Percentiles rank a stretch among this genome's conserved stretches.
Evolutionary conservation across 2,113 vertebrate genomes (phyloP).

Genomic region (Oryzias woworae): DNA sequence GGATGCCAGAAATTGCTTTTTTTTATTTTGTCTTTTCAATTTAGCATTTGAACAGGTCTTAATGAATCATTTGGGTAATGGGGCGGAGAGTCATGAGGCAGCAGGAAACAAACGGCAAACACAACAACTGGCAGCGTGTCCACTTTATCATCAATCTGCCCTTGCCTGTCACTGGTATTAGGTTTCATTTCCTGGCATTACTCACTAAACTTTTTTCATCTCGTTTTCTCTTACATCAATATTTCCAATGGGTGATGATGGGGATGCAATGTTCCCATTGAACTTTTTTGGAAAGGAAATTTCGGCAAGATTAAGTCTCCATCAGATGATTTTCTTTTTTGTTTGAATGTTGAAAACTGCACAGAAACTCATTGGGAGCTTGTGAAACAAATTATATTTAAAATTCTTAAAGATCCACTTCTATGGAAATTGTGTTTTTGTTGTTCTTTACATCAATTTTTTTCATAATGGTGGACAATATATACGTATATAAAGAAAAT

Average conservation of each 20-base stretch:
- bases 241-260: conserved; percentile 24
- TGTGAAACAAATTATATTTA: not conserved
- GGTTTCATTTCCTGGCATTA: conserved; percentile 28
- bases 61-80: conserved; percentile 56
- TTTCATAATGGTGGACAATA: no score
- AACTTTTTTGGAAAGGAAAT: conserved; percentile 26
- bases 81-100: conserved; percentile 21
- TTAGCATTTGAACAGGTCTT: conserved; percentile 41
- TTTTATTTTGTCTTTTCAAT: conserved; percentile 15
- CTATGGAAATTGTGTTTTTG: no score
- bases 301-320: not conserved
- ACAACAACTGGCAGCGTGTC: conserved; percentile 17
- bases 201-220: conserved; percentile 1
- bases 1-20: conserved; percentile 27
- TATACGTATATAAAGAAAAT: no score
- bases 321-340: not conserved
- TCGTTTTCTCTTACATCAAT: conserved; percentile 37
- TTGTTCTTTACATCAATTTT: no score
- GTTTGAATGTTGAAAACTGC: not conserved
- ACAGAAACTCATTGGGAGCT: not conserved
- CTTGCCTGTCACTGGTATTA: conserved; percentile 16
- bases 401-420: no score
- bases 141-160: conserved; percentile 28
- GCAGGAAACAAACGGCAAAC: conserved; percentile 36
- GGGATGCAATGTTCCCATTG: conserved; percentile 17